Percentiles rank a stretch among this genome's conserved stretches.
Evolutionary conservation across 2,797 vertebrate species (phyloP).

Genomic region (Fundulus diaphanus): DNA sequence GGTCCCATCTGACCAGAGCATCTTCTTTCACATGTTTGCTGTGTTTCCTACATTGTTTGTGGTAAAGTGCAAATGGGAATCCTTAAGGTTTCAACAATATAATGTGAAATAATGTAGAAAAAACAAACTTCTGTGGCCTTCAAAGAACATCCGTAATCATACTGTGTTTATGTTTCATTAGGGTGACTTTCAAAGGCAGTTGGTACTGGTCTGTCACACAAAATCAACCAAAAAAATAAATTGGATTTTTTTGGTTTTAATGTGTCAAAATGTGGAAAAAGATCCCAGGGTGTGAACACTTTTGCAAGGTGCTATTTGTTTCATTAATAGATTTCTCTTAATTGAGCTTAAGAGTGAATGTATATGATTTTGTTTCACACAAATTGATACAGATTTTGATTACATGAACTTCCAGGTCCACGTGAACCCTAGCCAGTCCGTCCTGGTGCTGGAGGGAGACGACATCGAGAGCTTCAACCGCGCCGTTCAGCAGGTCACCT

Average conservation of each 20-base stretch:
- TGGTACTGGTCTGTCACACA: not conserved
- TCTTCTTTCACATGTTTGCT: no score
- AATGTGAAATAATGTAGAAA: no score
- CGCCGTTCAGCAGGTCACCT: constrained; percentile 96
- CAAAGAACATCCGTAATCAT: no score
- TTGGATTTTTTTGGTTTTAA: not conserved
- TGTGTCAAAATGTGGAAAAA: not conserved
- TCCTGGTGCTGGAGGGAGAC: constrained; percentile 95
- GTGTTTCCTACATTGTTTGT: no score
- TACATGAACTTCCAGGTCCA: constrained; percentile 84
- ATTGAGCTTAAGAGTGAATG: not conserved
- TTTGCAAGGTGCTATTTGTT: not conserved
- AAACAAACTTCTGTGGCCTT: not conserved
- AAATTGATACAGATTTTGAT: not conserved
- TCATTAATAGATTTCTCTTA: not conserved
- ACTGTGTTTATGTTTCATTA: no score
- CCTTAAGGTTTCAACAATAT: no score
- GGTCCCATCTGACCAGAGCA: no score
- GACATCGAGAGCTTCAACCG: constrained; percentile 98
- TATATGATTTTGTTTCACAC: no score
- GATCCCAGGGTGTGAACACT: not conserved
- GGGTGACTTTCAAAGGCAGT: not conserved
- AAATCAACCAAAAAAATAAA: not conserved
- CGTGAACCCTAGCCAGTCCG: constrained; percentile 97
- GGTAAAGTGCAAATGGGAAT: no score